A percentile compares a stretch with the other conserved stretches of the same genome.
Conservation (phyloP, 2,888 invertebrate genomes). For the Ectemnius continuus region DNA sequence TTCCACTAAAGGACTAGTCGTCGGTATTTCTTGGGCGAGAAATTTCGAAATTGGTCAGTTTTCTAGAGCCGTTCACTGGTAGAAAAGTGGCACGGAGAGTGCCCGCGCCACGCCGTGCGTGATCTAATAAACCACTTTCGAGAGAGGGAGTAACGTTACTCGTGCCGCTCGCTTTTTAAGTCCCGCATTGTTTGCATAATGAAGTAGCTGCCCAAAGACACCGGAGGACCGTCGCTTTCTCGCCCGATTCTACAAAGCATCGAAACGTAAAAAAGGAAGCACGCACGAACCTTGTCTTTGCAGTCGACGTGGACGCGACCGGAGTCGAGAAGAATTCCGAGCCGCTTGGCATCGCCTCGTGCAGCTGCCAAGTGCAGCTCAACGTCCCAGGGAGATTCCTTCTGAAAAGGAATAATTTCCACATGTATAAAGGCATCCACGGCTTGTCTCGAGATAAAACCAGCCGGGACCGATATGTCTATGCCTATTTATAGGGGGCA, state of each 20-base stretch:
- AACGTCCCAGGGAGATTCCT: constrained; percentile 95
- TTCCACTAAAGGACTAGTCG: not conserved
- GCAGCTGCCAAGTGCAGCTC: constrained; percentile 94
- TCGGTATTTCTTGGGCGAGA: constrained; percentile 7
- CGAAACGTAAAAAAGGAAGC: not conserved
- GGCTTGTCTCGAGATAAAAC: not conserved
- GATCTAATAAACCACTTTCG: constrained; percentile 59
- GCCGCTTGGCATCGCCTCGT: constrained; percentile 88
- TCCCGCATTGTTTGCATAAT: constrained; percentile 45
- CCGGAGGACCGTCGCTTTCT: constrained; percentile 19
- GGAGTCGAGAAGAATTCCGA: constrained; percentile 90
- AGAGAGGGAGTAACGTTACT: constrained; percentile 38
- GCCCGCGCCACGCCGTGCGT: constrained; percentile 42
- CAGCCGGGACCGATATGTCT: too few relatives aligned
- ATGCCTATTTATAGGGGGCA: too few relatives aligned
- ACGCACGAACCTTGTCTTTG: constrained; percentile 88
- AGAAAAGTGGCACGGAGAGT: constrained; percentile 44
- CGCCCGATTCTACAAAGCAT: not conserved
- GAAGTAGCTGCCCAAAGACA: constrained; percentile 25
- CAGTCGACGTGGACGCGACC: constrained; percentile 97
- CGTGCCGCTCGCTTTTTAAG: constrained; percentile 28
- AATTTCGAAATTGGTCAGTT: constrained; percentile 36
- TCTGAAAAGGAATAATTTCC: constrained; percentile 81
- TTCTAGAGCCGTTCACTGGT: constrained; percentile 10
- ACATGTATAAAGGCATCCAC: not conserved